Evolutionary conservation across 2,888 invertebrate genomes (phyloP).

Genomic region (Helicoverpa assulta): DNA sequence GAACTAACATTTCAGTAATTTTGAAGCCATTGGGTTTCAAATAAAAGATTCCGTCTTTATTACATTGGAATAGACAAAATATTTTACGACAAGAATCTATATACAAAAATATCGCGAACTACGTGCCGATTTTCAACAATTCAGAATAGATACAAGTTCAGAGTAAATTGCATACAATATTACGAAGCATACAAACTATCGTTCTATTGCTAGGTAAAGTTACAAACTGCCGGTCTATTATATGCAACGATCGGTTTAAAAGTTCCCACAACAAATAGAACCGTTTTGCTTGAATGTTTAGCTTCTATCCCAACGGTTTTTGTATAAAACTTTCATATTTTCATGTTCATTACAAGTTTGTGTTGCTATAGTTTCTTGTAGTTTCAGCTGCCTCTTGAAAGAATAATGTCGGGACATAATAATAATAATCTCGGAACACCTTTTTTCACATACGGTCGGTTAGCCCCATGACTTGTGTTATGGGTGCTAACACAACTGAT

Average conservation of each 20-base stretch:
- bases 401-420: too few relatives aligned
- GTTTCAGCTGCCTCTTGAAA: too few relatives aligned
- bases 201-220: constrained; percentile 41
- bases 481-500: too few relatives aligned
- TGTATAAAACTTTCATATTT: constrained; percentile 11
- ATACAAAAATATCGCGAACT: too few relatives aligned
- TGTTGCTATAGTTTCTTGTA: not conserved
- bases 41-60: too few relatives aligned
- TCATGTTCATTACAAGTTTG: not conserved
- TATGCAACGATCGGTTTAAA: constrained; percentile 28
- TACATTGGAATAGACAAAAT: too few relatives aligned
- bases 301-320: constrained; percentile 17
- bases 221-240: constrained; percentile 19
- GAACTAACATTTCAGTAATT: too few relatives aligned
- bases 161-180: constrained; percentile 31
- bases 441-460: too few relatives aligned
- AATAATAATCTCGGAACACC: too few relatives aligned
- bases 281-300: constrained; percentile 23
- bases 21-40: too few relatives aligned
- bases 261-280: constrained; percentile 41
- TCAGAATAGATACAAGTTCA: constrained; percentile 4
- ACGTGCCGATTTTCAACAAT: not conserved
- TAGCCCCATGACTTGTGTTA: too few relatives aligned
- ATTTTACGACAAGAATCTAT: too few relatives aligned
- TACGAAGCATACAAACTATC: constrained; percentile 28